Conservation (phyloP, 2,888 invertebrate genomes). For the Drosophila buzzatii region DNA sequence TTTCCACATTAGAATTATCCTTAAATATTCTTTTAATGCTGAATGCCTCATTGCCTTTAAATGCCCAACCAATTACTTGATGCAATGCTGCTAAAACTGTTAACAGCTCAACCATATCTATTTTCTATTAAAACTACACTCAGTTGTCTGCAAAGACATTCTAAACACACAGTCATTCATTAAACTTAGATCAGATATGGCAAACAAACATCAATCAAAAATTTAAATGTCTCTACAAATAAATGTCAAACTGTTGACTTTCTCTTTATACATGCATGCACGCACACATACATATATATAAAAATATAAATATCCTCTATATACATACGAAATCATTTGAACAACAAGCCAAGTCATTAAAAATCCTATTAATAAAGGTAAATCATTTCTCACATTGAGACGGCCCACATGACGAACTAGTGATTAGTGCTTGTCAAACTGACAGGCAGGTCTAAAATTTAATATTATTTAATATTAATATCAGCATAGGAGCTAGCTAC, state of each 20-base stretch:
- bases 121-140: neutral
- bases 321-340: neutral
- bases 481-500: conserved; percentile 4
- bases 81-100: neutral
- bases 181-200: neutral
- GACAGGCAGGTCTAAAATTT: conserved; percentile 11
- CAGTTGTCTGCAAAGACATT: neutral
- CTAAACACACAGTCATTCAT: neutral
- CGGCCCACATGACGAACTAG: neutral
- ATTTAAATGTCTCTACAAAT: neutral
- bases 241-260: neutral
- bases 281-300: neutral
- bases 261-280: neutral
- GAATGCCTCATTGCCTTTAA: neutral
- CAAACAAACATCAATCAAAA: neutral
- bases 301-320: neutral
- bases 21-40: neutral
- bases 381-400: neutral
- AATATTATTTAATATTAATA: conserved; percentile 33
- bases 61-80: neutral
- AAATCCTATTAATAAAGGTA: conserved; percentile 4
- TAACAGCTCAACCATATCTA: neutral
- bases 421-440: conserved; percentile 22
- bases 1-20: neutral
- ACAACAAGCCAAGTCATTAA: neutral